These are phyloP conservation scores for Frankliniella fusca DNA, from an alignment of 2,888 invertebrate species.

Conservation along the genomic window DNA sequence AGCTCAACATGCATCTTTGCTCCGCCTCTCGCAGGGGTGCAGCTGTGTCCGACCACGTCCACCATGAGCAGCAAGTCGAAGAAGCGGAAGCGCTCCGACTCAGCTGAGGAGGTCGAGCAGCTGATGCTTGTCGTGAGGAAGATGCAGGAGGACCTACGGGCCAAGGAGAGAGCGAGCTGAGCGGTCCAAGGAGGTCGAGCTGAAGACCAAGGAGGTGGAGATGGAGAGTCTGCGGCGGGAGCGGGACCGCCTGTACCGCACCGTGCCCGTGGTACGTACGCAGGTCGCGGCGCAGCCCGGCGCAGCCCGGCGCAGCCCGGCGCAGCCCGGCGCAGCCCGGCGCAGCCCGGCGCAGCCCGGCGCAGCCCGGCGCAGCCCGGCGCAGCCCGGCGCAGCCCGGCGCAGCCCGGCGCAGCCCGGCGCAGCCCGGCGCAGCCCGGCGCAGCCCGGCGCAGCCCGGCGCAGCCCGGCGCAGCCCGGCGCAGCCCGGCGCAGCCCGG, in stretches of 20 bases:
- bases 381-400: neutral
- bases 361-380: neutral
- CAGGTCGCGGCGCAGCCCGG: neutral
- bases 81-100: neutral
- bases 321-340: neutral
- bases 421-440: neutral
- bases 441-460: neutral
- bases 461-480: neutral
- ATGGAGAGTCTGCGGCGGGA: neutral
- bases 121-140: neutral
- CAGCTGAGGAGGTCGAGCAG: neutral
- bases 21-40: too few relatives aligned
- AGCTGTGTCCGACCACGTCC: neutral
- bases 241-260: neutral
- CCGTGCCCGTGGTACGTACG: neutral
- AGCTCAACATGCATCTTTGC: too few relatives aligned
- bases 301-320: neutral
- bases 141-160: neutral
- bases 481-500: neutral
- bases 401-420: neutral
- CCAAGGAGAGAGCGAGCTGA: neutral
- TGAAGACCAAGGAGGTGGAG: neutral
- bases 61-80: neutral
- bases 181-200: neutral
- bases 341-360: neutral